These are phyloP conservation scores for Melanerpes formicivorus DNA, from an alignment of 2,113 vertebrate species.

Conservation along the genomic window DNA sequence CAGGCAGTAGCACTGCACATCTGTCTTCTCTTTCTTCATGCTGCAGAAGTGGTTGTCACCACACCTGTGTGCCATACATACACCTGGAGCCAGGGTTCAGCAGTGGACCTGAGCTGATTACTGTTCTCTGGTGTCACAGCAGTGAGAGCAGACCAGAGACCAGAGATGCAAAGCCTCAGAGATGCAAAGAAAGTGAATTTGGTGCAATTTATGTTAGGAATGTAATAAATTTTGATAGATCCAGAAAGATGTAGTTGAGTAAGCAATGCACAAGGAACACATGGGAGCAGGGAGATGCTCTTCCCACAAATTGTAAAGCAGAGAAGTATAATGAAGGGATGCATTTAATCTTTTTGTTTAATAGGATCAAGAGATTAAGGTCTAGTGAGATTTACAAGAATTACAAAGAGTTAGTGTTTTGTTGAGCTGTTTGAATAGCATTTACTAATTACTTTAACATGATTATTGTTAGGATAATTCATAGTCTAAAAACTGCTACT, in stretches of 20 bases:
- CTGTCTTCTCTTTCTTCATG: background rate
- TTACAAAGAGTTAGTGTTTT: background rate
- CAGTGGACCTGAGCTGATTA: background rate
- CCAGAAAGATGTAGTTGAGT: background rate
- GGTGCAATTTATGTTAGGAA: background rate
- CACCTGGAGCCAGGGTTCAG: background rate
- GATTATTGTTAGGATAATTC: background rate
- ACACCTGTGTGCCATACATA: background rate
- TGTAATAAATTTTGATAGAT: background rate
- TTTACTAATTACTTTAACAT: background rate
- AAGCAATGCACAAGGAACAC: background rate
- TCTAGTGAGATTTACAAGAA: background rate
- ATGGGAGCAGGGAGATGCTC: background rate
- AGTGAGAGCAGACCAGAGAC: background rate
- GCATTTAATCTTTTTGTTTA: background rate
- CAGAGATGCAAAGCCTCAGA: background rate
- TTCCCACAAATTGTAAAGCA: background rate
- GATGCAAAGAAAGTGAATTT: background rate
- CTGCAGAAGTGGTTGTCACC: background rate
- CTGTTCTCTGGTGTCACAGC: background rate
- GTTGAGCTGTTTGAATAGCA: background rate
- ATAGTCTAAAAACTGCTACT: background rate
- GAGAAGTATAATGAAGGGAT: background rate
- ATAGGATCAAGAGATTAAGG: background rate
- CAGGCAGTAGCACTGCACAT: fast-evolving